Percentiles rank a stretch among this genome's conserved stretches.
These are phyloP conservation scores for Siphlonurus alternatus DNA, from an alignment of 2,888 invertebrate genomes.

Conservation along the genomic window DNA sequence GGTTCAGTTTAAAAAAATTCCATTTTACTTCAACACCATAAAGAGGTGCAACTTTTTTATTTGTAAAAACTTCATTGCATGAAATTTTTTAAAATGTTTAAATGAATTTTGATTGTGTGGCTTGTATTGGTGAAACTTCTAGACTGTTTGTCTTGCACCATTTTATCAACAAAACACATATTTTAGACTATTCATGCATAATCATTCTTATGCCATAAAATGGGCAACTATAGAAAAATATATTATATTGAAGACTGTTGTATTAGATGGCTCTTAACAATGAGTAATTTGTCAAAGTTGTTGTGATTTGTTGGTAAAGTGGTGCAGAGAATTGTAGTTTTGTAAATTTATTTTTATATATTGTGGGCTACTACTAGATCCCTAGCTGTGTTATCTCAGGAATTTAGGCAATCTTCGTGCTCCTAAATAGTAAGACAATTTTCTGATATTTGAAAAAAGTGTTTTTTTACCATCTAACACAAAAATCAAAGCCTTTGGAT, in stretches of 20 bases:
- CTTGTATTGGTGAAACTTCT: slow-evolving; percentile 12
- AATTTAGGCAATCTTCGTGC: neutral
- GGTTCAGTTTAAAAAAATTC: slow-evolving; percentile 9
- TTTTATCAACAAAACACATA: slow-evolving; percentile 7
- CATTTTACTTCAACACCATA: slow-evolving; percentile 6
- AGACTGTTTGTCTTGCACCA: slow-evolving; percentile 11
- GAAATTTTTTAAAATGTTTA: too few species aligned
- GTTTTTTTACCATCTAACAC: neutral
- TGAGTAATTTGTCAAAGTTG: neutral
- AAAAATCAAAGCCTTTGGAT: slow-evolving; percentile 9
- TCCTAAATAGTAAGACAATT: neutral
- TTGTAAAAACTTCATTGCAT: too few species aligned
- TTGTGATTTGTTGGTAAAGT: slow-evolving; percentile 5
- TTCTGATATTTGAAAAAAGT: neutral
- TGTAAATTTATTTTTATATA: slow-evolving; percentile 16
- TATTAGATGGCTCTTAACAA: neutral
- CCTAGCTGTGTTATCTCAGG: neutral
- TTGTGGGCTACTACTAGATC: neutral
- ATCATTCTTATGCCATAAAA: neutral
- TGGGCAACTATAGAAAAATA: neutral
- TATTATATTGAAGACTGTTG: neutral
- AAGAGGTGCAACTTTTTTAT: slow-evolving; percentile 7
- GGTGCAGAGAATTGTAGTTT: slow-evolving; percentile 14
- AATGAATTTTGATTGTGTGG: too few species aligned
- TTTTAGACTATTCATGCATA: neutral